Percentiles rank a stretch among this genome's conserved stretches.
phyloP scores from a whole-genome alignment of 2,797 vertebrate genomes.

The Phataginus tricuspis region DNA sequence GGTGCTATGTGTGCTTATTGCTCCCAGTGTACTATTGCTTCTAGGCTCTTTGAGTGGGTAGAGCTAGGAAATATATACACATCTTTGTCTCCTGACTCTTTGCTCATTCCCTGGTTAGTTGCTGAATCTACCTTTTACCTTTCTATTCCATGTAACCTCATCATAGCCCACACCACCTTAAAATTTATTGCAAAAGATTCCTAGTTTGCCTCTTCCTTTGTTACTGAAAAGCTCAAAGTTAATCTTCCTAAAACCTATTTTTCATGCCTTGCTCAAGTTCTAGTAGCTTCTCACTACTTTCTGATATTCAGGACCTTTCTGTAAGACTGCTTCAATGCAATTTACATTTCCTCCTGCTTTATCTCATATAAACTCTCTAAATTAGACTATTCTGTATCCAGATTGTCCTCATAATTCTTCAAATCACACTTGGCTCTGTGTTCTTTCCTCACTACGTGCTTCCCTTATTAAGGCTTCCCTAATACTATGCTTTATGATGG shows the following conservation, averaged over 20 bases:
- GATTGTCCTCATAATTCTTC: conserved; percentile 5
- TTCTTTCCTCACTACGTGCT: neutral
- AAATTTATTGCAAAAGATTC: neutral
- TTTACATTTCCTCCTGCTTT: conserved; percentile 31
- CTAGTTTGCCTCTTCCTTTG: neutral
- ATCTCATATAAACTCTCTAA: neutral
- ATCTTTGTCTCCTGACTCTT: neutral
- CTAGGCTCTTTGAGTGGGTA: neutral
- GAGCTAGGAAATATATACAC: neutral
- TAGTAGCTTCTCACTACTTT: neutral
- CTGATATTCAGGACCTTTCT: conserved; percentile 23
- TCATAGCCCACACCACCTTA: neutral
- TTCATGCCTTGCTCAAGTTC: neutral
- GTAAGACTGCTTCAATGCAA: neutral
- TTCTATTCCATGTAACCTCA: neutral
- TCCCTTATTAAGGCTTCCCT: conserved; percentile 18
- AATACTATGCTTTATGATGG: neutral
- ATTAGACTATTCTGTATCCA: neutral
- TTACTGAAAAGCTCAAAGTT: conserved; percentile 13
- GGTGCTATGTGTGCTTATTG: neutral
- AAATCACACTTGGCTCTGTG: neutral
- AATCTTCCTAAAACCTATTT: neutral
- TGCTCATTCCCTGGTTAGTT: neutral
- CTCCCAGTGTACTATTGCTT: neutral
- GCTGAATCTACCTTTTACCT: neutral